Evolutionary conservation across 2,113 vertebrate species (phyloP).

Genomic region (Gopherus evgoodei): DNA sequence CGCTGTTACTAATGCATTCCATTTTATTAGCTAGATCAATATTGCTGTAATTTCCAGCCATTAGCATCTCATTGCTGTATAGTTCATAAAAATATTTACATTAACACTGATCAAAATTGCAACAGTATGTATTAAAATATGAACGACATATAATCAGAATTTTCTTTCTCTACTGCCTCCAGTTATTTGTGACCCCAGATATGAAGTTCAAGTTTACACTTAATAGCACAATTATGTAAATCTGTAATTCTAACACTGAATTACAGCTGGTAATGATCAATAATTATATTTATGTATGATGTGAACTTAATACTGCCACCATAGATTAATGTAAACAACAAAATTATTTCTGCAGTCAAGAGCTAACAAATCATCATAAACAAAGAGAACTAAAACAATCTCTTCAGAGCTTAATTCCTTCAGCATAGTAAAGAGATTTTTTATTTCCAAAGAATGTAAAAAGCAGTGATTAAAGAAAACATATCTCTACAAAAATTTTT

Average conservation of each 20-base stretch:
- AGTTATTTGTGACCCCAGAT: constrained; percentile 85
- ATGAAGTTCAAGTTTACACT: constrained; percentile 85
- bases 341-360: constrained; percentile 82
- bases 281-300: constrained; percentile 88
- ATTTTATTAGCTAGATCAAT: constrained; percentile 87
- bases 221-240: constrained; percentile 88
- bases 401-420: constrained; percentile 78
- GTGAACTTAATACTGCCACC: constrained; percentile 82
- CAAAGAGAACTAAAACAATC: constrained; percentile 79
- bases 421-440: constrained; percentile 75
- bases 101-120: constrained; percentile 83
- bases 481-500: constrained; percentile 54
- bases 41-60: constrained; percentile 81
- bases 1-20: constrained; percentile 74
- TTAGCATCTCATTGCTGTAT: constrained; percentile 81
- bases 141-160: constrained; percentile 84
- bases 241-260: constrained; percentile 84
- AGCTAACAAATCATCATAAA: constrained; percentile 83
- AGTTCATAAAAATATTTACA: constrained; percentile 85
- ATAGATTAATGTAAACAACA: constrained; percentile 86
- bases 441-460: constrained; percentile 72
- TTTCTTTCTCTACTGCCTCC: constrained; percentile 82
- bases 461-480: constrained; percentile 71
- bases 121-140: constrained; percentile 82
- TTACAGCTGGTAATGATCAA: constrained; percentile 88